A percentile compares a stretch with the other conserved stretches of the same genome.
These are phyloP conservation scores for Fratercula arctica DNA, from an alignment of 2,797 vertebrate species.

Conservation along the genomic window DNA sequence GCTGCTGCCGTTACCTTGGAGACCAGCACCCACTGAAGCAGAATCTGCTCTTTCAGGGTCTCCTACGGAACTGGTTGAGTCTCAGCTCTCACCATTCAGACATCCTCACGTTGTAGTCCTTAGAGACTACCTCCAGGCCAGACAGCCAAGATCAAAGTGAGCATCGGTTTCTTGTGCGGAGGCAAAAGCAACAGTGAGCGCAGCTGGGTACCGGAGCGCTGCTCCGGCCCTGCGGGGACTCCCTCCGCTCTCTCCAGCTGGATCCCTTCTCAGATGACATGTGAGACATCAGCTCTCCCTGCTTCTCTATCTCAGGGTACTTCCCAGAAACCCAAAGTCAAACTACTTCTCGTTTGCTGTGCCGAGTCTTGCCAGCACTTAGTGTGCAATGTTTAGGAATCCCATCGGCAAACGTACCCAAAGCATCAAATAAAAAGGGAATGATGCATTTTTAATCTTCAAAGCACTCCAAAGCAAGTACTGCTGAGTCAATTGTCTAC, in stretches of 20 bases:
- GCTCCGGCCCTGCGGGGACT: rapidly evolving
- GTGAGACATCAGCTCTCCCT: neutral
- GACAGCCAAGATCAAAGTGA: neutral
- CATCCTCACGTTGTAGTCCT: neutral
- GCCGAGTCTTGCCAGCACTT: neutral
- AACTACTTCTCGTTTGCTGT: neutral
- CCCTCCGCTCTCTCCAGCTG: neutral
- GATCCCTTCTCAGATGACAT: neutral
- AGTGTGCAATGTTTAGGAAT: neutral
- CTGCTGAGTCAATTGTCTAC: neutral
- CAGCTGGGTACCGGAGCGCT: neutral
- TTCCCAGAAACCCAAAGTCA: neutral
- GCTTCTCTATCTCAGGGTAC: neutral
- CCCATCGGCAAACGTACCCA: neutral
- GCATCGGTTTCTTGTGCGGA: neutral
- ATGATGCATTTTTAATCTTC: neutral
- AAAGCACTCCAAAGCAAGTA: neutral
- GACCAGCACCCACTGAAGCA: neutral
- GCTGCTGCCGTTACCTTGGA: neutral
- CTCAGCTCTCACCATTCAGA: neutral
- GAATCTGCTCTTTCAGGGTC: neutral
- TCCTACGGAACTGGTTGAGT: neutral
- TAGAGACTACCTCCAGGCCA: neutral
- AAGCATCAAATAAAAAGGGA: neutral
- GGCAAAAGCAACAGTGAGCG: neutral